These are phyloP conservation scores for Xanthia icteritia DNA, from an alignment of 2,888 invertebrate genomes.

Conservation along the genomic window DNA sequence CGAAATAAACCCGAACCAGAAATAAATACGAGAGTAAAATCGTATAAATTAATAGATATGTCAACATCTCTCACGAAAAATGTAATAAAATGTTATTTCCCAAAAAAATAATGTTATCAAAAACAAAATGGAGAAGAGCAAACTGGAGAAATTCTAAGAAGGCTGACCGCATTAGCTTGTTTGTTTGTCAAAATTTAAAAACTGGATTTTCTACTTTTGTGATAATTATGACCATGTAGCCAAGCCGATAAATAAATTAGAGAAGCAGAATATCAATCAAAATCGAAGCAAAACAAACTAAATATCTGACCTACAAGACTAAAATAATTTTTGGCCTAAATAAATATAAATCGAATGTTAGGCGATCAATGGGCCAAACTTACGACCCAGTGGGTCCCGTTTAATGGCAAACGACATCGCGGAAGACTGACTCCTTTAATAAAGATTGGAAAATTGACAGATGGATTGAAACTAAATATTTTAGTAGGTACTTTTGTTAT, in stretches of 20 bases:
- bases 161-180: background rate
- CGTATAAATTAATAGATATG: background rate
- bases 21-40: background rate
- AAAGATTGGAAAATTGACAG: no score
- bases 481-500: no score
- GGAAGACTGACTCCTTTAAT: no score
- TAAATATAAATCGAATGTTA: background rate
- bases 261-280: background rate
- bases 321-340: background rate
- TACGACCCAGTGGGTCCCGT: no score
- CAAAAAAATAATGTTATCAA: background rate
- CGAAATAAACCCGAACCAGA: no score
- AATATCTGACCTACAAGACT: background rate
- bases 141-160: constrained; percentile 22
- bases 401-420: no score
- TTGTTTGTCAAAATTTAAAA: background rate
- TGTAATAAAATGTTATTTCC: constrained; percentile 1
- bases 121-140: constrained; percentile 6
- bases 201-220: background rate
- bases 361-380: no score
- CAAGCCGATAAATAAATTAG: background rate
- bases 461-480: no score
- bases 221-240: background rate
- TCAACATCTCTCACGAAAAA: background rate
- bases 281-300: background rate